A percentile compares a stretch with the other conserved stretches of the same genome.
Conservation (phyloP, 2,113 vertebrate genomes). For the Sinocyclocheilus maitianheensis region DNA sequence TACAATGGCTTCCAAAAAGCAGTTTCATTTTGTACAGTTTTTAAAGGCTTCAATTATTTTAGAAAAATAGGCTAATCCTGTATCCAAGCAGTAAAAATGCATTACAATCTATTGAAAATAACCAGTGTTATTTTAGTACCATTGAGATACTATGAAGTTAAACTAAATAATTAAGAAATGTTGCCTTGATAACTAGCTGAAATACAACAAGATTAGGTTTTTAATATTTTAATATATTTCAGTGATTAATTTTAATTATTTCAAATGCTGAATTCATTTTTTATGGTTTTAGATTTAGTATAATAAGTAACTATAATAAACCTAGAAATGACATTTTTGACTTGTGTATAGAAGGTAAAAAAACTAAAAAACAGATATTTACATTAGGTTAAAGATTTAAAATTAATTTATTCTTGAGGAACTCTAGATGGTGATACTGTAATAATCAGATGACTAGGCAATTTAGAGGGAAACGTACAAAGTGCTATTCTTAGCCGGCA, state of each 20-base stretch:
- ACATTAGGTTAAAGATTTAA: background rate
- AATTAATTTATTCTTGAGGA: background rate
- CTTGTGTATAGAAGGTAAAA: background rate
- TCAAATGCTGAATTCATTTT: no score
- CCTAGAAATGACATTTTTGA: no score
- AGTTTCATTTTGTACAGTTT: background rate
- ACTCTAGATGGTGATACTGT: background rate
- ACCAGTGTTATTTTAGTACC: background rate
- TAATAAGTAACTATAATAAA: no score
- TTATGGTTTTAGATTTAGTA: no score
- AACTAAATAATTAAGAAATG: no score
- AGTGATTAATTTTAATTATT: no score
- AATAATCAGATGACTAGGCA: slow-evolving; percentile 16
- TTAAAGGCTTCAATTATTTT: background rate
- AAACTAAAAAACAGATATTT: background rate
- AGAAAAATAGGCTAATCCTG: background rate
- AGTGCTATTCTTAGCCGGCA: background rate
- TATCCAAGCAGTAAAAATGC: background rate
- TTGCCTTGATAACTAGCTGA: no score
- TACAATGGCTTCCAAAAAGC: background rate
- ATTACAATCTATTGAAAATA: background rate
- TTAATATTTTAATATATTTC: no score
- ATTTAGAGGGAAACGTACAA: background rate
- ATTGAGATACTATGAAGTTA: no score
- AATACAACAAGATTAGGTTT: no score